phyloP scores from a whole-genome alignment of 2,888 invertebrate genomes.

The Amphiduros pacificus region DNA sequence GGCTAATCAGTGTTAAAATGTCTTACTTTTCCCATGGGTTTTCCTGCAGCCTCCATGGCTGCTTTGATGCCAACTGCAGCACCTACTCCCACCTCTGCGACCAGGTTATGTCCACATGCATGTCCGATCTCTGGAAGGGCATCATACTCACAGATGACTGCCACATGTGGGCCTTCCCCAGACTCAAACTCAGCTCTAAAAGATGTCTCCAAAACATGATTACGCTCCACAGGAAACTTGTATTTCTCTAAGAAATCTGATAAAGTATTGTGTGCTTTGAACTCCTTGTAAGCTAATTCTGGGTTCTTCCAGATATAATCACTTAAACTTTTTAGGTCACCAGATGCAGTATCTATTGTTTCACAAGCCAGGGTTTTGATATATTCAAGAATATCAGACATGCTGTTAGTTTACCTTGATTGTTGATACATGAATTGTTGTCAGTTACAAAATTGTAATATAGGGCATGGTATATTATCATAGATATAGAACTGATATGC shows the following conservation, averaged over 20 bases:
- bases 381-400: too few relatives aligned
- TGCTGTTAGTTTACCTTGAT: too few relatives aligned
- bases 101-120: slow-evolving; percentile 19
- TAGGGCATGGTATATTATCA: too few relatives aligned
- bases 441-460: too few relatives aligned
- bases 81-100: slow-evolving; percentile 16
- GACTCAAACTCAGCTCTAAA: slow-evolving; percentile 3
- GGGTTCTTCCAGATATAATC: slow-evolving; percentile 50
- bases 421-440: too few relatives aligned
- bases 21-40: slow-evolving; percentile 13
- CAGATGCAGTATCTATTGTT: slow-evolving; percentile 19
- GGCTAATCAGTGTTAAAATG: too few relatives aligned
- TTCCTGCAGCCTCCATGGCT: slow-evolving; percentile 4
- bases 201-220: slow-evolving; percentile 7
- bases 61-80: slow-evolving; percentile 10
- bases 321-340: slow-evolving; percentile 39
- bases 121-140: slow-evolving; percentile 18
- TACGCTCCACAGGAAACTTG: slow-evolving; percentile 35
- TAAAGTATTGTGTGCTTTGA: slow-evolving; percentile 37
- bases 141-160: slow-evolving; percentile 15
- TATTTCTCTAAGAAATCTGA: slow-evolving; percentile 33
- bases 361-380: slow-evolving; percentile 21
- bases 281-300: slow-evolving; percentile 46
- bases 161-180: slow-evolving; percentile 5
- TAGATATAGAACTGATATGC: too few relatives aligned